These are phyloP conservation scores for Equus quagga DNA, from an alignment of 2,113 vertebrate species.

Conservation along the genomic window DNA sequence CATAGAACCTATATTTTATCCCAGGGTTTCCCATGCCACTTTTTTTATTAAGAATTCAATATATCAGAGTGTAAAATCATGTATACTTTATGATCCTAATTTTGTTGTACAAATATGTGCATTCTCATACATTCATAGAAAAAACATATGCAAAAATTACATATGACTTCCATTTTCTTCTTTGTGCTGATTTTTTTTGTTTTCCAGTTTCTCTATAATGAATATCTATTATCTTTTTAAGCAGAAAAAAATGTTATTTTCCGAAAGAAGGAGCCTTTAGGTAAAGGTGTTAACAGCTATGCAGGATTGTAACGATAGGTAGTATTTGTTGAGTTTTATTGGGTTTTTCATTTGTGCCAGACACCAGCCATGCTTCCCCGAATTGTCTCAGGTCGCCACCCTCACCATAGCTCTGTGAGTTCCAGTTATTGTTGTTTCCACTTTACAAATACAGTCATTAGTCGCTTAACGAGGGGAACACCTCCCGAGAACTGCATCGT, in stretches of 20 bases:
- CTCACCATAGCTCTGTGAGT: background rate
- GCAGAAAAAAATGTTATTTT: background rate
- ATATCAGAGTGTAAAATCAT: constrained; percentile 21
- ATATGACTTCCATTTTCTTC: background rate
- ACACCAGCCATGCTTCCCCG: background rate
- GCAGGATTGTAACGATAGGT: background rate
- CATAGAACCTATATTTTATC: background rate
- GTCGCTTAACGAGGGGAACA: no score
- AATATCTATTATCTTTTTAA: background rate
- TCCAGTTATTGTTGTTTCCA: background rate
- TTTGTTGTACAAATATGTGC: background rate
- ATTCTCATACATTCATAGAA: background rate
- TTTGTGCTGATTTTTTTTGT: background rate
- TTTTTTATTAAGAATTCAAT: background rate
- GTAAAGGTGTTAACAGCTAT: background rate
- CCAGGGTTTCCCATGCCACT: background rate
- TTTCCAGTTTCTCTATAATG: background rate
- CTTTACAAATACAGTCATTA: background rate
- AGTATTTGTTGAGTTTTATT: background rate
- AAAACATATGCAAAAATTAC: background rate
- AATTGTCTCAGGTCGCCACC: background rate
- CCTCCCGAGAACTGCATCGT: no score
- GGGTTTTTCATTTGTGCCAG: background rate
- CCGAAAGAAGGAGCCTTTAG: background rate
- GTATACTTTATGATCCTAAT: background rate